Base-by-base conservation (phyloP, 2,113 vertebrate species). In the Cyprinodon tularosa region DNA sequence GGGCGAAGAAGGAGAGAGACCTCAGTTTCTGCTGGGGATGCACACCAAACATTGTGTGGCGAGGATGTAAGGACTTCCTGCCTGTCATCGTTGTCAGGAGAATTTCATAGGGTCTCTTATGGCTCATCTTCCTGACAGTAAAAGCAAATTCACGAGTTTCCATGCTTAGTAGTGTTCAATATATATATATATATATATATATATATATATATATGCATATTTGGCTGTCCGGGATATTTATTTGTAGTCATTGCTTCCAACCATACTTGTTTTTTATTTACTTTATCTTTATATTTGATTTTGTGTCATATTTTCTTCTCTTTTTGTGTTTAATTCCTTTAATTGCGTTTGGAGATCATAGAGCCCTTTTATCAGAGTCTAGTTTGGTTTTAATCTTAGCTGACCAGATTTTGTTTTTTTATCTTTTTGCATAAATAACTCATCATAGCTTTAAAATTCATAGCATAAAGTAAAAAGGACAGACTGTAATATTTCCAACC, bases 41-140 rank as follows among this genome's bases (percentile, higher is more conserved):
- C 65, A 61, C 44, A 83, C 48, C 76, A 75, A 78, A 81, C 69
- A 66, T 39, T 67, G 74, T 50, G 74, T 15, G 71, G 68, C 68
- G 60, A 66, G 68, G 77, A 78, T 70, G 78, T 74, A 64, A 86
- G 70, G 81, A 86, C 66, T 71, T 84, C 67, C 65, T 82, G 86
- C 68, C 83, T 74, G 83, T 86, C 88, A 72, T 67, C 14, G 73
- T 73, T 83, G 78, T 90, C 84, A 84, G 39, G 76, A 84, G 59
- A 79, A 71, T 77, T 44, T 64, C 73, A 44, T 68, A 79, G 22
- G 3, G 3, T 74, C 74, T 85, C 82, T 62, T 45, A 83, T 65
- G 85, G 77, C 37, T 39, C 68, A 3, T 57, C 82, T 62, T 60
- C 68, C 22, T 29, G 62, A 74, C 79, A 78, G 66, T 72, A 80